These are phyloP conservation scores for Tipula lateralis DNA, from an alignment of 2,888 invertebrate genomes.

Conservation along the genomic window DNA sequence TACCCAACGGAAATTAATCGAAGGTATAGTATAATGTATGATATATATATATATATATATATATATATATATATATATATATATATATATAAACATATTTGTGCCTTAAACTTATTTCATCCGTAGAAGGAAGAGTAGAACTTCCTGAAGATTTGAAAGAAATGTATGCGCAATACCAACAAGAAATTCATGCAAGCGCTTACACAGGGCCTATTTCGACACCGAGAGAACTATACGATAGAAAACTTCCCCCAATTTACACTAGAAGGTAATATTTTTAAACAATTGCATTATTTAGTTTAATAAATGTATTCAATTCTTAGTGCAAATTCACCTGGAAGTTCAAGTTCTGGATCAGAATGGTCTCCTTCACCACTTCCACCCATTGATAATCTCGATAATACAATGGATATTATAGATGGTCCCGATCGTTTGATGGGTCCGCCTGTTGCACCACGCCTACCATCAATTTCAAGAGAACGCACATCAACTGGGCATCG, in stretches of 20 bases:
- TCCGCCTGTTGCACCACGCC: conserved; percentile 43
- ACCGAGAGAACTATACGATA: conserved; percentile 44
- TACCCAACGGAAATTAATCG: conserved; percentile 76
- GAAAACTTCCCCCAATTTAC: conserved; percentile 48
- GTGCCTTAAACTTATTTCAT: conserved; percentile 38
- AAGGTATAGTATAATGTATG: too few relatives aligned
- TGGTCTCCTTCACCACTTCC: conserved; percentile 47
- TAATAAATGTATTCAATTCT: neutral
- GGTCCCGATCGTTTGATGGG: conserved; percentile 45
- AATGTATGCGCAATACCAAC: conserved; percentile 76
- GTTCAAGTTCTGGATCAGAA: conserved; percentile 49
- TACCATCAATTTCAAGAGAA: conserved; percentile 40
- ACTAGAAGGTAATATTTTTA: conserved; percentile 44
- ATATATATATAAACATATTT: too few relatives aligned
- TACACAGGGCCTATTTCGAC: conserved; percentile 53
- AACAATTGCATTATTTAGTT: neutral
- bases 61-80: too few relatives aligned
- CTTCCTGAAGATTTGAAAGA: conserved; percentile 73
- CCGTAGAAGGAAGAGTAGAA: conserved; percentile 60
- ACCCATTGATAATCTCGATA: conserved; percentile 33
- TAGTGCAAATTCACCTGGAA: conserved; percentile 47
- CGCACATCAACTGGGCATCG: conserved; percentile 34
- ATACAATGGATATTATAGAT: conserved; percentile 35
- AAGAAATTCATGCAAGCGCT: conserved; percentile 79
- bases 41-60: too few relatives aligned